Evolutionary conservation across 2,113 vertebrate genomes (phyloP), one percentile per base, ranked within the genome.

Genomic region (Clarias magur): DNA sequence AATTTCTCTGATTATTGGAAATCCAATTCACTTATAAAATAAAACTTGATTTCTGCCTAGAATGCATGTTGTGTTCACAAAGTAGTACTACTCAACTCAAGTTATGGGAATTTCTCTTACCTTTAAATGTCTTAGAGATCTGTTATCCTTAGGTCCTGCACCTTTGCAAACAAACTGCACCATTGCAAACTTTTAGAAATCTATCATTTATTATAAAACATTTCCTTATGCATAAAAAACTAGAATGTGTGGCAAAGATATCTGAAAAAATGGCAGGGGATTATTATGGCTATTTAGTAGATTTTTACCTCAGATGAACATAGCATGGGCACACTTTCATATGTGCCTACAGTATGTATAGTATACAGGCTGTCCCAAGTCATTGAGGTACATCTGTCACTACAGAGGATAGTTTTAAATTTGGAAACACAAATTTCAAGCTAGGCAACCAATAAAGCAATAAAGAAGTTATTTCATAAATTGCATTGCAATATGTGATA

Each of bases 21-120:
- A 80, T 34, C 56, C 59, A 80, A 80, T 80, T 59, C 17, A 80
- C 78, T 80, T 59, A 16, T 54, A 56, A 80, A 78, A 19, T 34
- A 34, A 59, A 27, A 80, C 78, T 60, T 80, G 56, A 30, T 57
- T 78, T 57, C 54, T 80, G 8, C 54, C n/a, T 57, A 30, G 8
- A 80, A 80, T 57, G n/a, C 10, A 80, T 80, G 76, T 60, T 60
- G 54, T 59, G 34, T 59, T 59, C 54, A 80, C 78, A 80, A 80
- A 3, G 27, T 34, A 27, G n/a, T 80, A 27, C 56, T 60, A 27
- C n/a, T 80, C 5, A 80, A 80, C 21, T 80, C 56, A 9, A 80
- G 54, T 34, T 80, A 34, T 80, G 54, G 3, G 27, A 59, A 80
- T 78, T 27, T 13, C 5, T n/a, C 25, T 78, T 78, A 78, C 56